Conservation (phyloP, 2,797 vertebrate species). For the Peromyscus attwateri region DNA sequence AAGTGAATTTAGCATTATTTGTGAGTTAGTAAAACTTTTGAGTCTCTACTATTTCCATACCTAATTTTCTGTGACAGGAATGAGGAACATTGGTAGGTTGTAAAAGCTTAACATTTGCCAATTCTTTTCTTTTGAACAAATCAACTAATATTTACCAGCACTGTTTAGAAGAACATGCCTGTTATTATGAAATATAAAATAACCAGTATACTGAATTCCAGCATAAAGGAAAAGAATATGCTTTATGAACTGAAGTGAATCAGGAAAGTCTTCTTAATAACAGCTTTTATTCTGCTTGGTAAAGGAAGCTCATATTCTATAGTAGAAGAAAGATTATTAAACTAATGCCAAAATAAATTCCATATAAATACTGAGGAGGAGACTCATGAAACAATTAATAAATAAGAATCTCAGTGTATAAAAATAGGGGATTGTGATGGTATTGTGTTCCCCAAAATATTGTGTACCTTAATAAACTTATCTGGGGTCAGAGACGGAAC, state of each 20-base stretch:
- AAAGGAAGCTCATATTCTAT: background rate
- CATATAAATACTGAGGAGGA: background rate
- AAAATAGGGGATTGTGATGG: background rate
- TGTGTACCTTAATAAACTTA: too few relatives aligned
- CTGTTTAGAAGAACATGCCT: background rate
- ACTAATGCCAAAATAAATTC: background rate
- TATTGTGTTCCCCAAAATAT: too few relatives aligned
- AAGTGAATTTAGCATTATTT: background rate
- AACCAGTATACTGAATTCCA: background rate
- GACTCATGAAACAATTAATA: background rate
- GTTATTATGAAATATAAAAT: background rate
- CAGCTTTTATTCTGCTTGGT: background rate
- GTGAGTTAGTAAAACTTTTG: background rate
- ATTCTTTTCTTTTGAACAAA: background rate
- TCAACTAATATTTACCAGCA: background rate
- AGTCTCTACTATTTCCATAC: background rate
- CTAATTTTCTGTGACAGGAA: conserved; percentile 9
- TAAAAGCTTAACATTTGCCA: background rate
- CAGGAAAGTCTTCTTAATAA: background rate
- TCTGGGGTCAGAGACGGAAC: too few relatives aligned
- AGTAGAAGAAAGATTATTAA: background rate
- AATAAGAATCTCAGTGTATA: background rate
- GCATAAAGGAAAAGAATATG: background rate
- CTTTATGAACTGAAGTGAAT: background rate
- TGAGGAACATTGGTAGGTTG: background rate